Conservation (phyloP, 2,888 invertebrate species). For the Ctenicera cuprea region DNA sequence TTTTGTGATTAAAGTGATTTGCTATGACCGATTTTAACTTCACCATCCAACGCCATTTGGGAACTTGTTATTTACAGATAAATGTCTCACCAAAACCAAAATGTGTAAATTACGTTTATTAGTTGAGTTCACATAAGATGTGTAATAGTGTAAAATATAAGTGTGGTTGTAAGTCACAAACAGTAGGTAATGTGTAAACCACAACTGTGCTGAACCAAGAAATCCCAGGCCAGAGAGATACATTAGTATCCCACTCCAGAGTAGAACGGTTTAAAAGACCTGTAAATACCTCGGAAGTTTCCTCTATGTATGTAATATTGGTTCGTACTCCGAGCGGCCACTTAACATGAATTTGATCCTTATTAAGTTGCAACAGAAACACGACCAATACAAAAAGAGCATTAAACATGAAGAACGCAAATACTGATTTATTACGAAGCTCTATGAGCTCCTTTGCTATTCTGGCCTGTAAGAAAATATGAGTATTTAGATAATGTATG, state of each 20-base stretch:
- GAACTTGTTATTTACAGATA: slow-evolving; percentile 18
- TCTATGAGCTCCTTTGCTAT: slow-evolving; percentile 94
- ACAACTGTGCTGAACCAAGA: slow-evolving; percentile 50
- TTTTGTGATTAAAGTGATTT: not conserved
- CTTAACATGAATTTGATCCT: slow-evolving; percentile 97
- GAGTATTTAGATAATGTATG: slow-evolving; percentile 74
- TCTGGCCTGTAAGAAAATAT: slow-evolving; percentile 82
- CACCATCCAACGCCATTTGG: slow-evolving; percentile 2
- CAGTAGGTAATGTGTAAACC: slow-evolving; percentile 46
- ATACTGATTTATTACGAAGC: slow-evolving; percentile 97
- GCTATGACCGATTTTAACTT: slow-evolving; percentile 3
- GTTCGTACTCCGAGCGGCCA: slow-evolving; percentile 97
- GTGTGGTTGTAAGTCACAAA: slow-evolving; percentile 48
- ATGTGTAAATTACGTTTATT: slow-evolving; percentile 28
- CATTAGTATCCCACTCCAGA: slow-evolving; percentile 67
- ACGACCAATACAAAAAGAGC: slow-evolving; percentile 99
- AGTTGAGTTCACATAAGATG: slow-evolving; percentile 32
- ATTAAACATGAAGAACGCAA: slow-evolving; percentile 99
- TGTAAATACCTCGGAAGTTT: slow-evolving; percentile 88
- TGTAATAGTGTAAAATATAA: slow-evolving; percentile 32
- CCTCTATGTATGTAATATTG: slow-evolving; percentile 95
- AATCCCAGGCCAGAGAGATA: slow-evolving; percentile 66
- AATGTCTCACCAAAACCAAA: slow-evolving; percentile 16
- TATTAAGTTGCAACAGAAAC: slow-evolving; percentile 98
- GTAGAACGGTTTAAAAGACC: slow-evolving; percentile 53